Percentiles rank a stretch among this genome's conserved stretches.
These are phyloP conservation scores for Andrena fulva DNA, from an alignment of 2,888 invertebrate species.

Conservation along the genomic window DNA sequence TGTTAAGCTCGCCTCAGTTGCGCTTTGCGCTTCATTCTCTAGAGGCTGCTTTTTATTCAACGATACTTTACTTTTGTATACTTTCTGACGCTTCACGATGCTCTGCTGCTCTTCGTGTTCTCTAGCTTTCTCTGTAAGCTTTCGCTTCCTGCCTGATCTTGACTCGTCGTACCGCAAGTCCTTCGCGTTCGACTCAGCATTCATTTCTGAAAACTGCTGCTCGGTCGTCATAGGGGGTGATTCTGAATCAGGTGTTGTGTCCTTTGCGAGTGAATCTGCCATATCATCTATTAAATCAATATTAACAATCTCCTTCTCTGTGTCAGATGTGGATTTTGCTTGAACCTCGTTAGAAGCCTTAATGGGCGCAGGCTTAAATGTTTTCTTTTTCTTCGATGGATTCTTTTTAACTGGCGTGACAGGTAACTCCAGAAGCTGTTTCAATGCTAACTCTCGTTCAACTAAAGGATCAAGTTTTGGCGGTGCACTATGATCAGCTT, in stretches of 20 bases:
- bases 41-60: slow-evolving; percentile 50
- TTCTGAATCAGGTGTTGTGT: slow-evolving; percentile 10
- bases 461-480: slow-evolving; percentile 83
- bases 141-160: slow-evolving; percentile 82
- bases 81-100: slow-evolving; percentile 80
- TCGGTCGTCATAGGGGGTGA: neutral
- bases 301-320: slow-evolving; percentile 40
- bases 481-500: slow-evolving; percentile 52
- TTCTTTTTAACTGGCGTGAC: slow-evolving; percentile 72
- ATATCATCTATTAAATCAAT: slow-evolving; percentile 51
- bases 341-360: slow-evolving; percentile 46
- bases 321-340: neutral
- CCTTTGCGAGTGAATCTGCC: slow-evolving; percentile 7
- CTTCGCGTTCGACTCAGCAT: slow-evolving; percentile 38
- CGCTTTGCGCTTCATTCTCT: slow-evolving; percentile 20
- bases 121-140: slow-evolving; percentile 82
- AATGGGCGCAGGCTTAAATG: slow-evolving; percentile 52
- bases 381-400: slow-evolving; percentile 57
- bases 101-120: slow-evolving; percentile 78
- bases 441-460: slow-evolving; percentile 86
- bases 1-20: neutral
- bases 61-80: slow-evolving; percentile 69
- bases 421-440: slow-evolving; percentile 86
- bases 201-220: slow-evolving; percentile 48
- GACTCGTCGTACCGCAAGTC: slow-evolving; percentile 75